Percentiles rank a stretch among this genome's conserved stretches.
These are phyloP conservation scores for Nomia melanderi DNA, from an alignment of 1,140 invertebrate species.

Conservation along the genomic window DNA sequence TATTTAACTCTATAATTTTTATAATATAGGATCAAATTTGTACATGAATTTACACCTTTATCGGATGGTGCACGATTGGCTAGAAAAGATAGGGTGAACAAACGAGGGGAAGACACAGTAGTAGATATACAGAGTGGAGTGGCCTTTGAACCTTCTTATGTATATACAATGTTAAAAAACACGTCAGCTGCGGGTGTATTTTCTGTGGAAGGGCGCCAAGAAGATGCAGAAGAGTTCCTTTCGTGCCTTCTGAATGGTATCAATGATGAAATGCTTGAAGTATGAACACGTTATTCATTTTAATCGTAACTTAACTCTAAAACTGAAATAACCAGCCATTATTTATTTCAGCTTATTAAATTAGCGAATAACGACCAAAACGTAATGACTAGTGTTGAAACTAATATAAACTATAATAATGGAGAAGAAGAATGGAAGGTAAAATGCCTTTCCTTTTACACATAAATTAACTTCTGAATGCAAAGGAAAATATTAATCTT, in stretches of 20 bases:
- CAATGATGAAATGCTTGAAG: constrained; percentile 97
- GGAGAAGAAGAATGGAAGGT: constrained; percentile 85
- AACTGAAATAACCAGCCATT: constrained; percentile 11
- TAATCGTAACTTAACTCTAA: not conserved
- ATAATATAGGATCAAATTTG: constrained; percentile 84
- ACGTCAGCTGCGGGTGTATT: constrained; percentile 87
- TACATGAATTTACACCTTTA: constrained; percentile 86
- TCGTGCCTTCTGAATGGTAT: constrained; percentile 95
- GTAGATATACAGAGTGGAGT: constrained; percentile 81
- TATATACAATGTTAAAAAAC: constrained; percentile 89
- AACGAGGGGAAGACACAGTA: constrained; percentile 72
- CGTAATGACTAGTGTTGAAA: constrained; percentile 53
- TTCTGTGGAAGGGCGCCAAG: constrained; percentile 91
- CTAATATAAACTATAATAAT: constrained; percentile 79
- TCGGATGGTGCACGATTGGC: constrained; percentile 81
- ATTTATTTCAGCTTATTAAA: constrained; percentile 85
- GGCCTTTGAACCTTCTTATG: constrained; percentile 90
- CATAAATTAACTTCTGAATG: not conserved
- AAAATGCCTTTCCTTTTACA: not conserved
- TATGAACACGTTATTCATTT: constrained; percentile 70
- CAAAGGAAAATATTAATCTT: constrained; percentile 6
- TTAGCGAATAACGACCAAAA: constrained; percentile 82
- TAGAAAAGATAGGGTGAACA: constrained; percentile 79
- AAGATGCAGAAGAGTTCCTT: constrained; percentile 97
- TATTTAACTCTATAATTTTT: constrained; percentile 25